Conservation (phyloP, 53 echinoderm and acorn worm genomes). For the Echinarachnius parma region DNA sequence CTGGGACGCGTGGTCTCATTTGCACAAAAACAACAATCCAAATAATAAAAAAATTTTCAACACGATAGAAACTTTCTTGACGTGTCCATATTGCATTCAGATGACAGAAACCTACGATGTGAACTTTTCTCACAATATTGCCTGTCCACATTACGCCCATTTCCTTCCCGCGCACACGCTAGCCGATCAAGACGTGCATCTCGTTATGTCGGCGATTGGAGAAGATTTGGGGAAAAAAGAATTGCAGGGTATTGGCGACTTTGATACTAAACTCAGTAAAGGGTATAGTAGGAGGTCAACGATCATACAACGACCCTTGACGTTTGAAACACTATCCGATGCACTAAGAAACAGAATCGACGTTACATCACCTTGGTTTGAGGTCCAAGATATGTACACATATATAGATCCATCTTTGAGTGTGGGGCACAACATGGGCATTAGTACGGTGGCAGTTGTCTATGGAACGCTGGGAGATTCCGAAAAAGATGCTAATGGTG, state of each 20-base stretch:
- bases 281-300: background rate
- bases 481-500: background rate
- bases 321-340: background rate
- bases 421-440: background rate
- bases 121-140: conserved; percentile 7
- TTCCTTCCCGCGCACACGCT: conserved; percentile 9
- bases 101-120: background rate
- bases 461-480: background rate
- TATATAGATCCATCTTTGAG: conserved; percentile 5
- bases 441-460: background rate
- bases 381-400: background rate
- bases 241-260: conserved; percentile 2
- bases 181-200: background rate
- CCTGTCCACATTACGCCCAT: conserved; percentile 2
- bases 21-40: conserved; percentile 3
- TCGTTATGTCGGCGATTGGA: background rate
- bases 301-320: background rate
- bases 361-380: background rate
- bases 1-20: conserved; percentile 3
- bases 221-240: conserved; percentile 5
- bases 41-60: conserved; percentile 4
- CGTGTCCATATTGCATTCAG: conserved; percentile 3
- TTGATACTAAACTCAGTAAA: too few relatives aligned
- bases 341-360: background rate
- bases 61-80: conserved; percentile 1